Conservation (phyloP, 2,888 invertebrate genomes). For the Cosmopolites sordidus region DNA sequence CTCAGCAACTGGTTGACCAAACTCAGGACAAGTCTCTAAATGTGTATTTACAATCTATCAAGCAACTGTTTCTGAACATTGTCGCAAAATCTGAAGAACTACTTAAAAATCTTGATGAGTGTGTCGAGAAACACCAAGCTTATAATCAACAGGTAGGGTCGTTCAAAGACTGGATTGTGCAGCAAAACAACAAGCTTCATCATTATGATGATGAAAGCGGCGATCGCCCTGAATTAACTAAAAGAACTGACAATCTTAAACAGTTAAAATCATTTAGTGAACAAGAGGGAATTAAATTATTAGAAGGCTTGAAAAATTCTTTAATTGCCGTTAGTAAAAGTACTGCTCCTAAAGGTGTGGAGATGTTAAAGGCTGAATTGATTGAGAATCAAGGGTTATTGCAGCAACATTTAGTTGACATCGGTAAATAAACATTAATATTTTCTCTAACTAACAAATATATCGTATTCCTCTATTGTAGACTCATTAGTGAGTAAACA, state of each 20-base stretch:
- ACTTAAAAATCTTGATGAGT: constrained; percentile 76
- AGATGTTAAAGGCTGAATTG: constrained; percentile 68
- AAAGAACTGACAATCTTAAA: constrained; percentile 63
- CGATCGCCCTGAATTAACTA: constrained; percentile 75
- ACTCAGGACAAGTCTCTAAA: constrained; percentile 85
- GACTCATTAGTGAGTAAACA: constrained; percentile 52
- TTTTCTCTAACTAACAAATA: background rate
- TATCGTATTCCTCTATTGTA: constrained; percentile 45
- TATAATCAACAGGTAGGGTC: constrained; percentile 70
- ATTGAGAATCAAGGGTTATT: constrained; percentile 63
- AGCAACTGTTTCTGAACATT: constrained; percentile 82
- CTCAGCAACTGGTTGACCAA: constrained; percentile 83
- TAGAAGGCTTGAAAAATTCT: constrained; percentile 65
- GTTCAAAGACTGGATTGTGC: constrained; percentile 77
- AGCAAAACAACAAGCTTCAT: constrained; percentile 73
- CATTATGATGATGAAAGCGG: constrained; percentile 81
- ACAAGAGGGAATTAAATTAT: constrained; percentile 59
- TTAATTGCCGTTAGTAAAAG: constrained; percentile 66
- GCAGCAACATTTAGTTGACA: constrained; percentile 62
- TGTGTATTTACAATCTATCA: constrained; percentile 81
- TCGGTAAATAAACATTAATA: constrained; percentile 51
- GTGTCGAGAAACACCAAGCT: constrained; percentile 80
- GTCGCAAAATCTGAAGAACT: constrained; percentile 83
- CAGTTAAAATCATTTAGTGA: constrained; percentile 60
- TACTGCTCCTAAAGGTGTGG: constrained; percentile 76